Evolutionary conservation across 2,113 vertebrate genomes (phyloP).

Genomic region (Delphinus delphis): DNA sequence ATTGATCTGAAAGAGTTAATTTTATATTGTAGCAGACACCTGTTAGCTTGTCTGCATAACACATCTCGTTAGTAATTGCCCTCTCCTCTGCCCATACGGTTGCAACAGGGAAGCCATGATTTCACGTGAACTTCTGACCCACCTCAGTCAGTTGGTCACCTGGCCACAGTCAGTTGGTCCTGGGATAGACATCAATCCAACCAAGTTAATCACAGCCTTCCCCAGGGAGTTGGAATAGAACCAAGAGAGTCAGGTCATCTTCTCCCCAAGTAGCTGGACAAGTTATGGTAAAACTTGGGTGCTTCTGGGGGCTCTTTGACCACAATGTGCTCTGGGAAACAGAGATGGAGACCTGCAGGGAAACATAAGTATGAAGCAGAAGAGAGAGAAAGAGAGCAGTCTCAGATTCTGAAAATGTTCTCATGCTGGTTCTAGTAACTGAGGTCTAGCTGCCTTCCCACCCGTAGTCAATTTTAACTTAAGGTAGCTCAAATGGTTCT

Average conservation of each 20-base stretch:
- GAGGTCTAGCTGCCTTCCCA: neutral
- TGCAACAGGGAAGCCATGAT: neutral
- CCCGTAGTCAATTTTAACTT: neutral
- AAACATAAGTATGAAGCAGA: neutral
- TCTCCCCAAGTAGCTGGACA: neutral
- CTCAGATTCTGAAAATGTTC: neutral
- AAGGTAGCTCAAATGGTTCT: neutral
- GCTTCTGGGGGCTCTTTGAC: neutral
- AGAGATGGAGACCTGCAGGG: neutral
- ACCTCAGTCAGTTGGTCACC: too few species aligned
- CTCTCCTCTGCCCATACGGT: neutral
- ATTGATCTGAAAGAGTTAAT: neutral
- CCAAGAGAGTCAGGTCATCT: neutral
- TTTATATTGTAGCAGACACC: neutral
- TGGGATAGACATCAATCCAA: neutral
- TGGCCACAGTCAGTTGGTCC: neutral
- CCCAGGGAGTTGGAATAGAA: neutral
- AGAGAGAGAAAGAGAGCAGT: neutral
- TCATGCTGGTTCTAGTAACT: neutral
- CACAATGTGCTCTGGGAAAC: neutral
- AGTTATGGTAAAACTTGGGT: neutral
- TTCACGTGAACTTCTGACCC: neutral
- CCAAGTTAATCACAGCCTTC: neutral
- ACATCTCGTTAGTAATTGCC: neutral
- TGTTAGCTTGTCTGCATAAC: neutral